Base-by-base conservation (phyloP, 2,888 invertebrate species). In the Chalcosyrphus nemorum region DNA sequence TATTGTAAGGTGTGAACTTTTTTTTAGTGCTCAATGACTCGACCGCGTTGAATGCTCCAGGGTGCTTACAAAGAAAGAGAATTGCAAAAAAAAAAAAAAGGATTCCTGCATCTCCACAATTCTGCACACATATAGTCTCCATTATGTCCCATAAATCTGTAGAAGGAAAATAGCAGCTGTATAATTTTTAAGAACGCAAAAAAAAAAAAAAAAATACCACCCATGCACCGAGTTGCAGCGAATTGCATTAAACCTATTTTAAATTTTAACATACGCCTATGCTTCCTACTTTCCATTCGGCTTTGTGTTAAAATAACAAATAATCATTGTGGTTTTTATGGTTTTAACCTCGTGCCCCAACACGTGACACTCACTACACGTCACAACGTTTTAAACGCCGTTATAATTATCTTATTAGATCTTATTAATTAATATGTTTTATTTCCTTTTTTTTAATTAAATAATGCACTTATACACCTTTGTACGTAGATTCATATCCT, bases 1-100 rank as follows among this genome's bases (percentile, higher is more conserved):
- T 41, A 57, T 57, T 57, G 38, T 15, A 57, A 24, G 41, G 57
- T 57, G 57, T 41, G 57, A 41, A 52, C 27, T 52, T 38, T 41
- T 54, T 19, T 21, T 24, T 24, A 41, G 5, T 38, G 7, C 57
- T 57, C 24, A 38, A 38, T 24, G 11, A 29, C 57, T 57, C 21
- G 15, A 41, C 38, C 41, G 57, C 13, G 38, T 41, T 41, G 24
- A 57, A 19, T 24, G 21, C 38, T 21, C 4, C 11, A 56, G 56
- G 56, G 19, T 32, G 19, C 35, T 35, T 19, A 57, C 41, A 57
- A 57, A 41, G 15, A 2, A 56, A 56, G n/a, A 13, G 29, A 29
- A 52, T 52, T 0, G 15, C 29, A 52, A 52, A 52, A 27, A 27
- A 29, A 9, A 15, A 52, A 52, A 52, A 27, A 27, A 29, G 15